Evolutionary conservation across 2,113 vertebrate genomes (phyloP).

Genomic region (rabbit (Oryctolagus cuniculus)): mOryCun1.1 NC_091453.1:131163501-131164000

Average conservation of each 20-base stretch:
- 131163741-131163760: background rate
- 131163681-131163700: constrained; percentile 7
- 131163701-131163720: background rate
- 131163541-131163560: background rate
- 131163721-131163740: background rate
- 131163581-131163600: constrained; percentile 42
- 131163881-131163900: constrained; percentile 22
- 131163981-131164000: background rate
- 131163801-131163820: background rate
- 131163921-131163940: constrained; percentile 17
- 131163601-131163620: constrained; percentile 50
- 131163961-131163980: background rate
- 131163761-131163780: constrained; percentile 3
- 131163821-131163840: background rate
- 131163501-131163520: too few species aligned
- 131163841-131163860: background rate
- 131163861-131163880: constrained; percentile 49
- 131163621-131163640: constrained; percentile 61
- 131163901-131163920: background rate
- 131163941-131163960: background rate
- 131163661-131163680: constrained; percentile 42
- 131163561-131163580: background rate
- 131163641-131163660: constrained; percentile 50
- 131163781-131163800: constrained; percentile 37
- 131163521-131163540: background rate